phyloP scores from a whole-genome alignment of 2,113 vertebrate species.

The Sorex fumeus region DNA sequence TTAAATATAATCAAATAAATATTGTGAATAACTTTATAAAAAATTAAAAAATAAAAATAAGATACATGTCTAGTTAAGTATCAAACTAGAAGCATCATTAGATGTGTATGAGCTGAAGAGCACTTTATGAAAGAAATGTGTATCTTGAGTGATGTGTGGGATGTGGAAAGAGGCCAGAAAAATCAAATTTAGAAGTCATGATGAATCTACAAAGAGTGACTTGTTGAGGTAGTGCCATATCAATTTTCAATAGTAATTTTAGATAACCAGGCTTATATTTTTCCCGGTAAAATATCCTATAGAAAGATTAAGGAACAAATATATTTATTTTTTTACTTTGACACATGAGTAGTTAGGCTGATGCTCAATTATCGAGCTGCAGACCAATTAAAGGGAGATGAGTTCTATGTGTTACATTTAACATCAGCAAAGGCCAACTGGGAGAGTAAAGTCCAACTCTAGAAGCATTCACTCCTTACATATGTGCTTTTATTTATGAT shows the following conservation, averaged over 20 bases:
- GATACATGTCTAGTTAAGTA: too few species aligned
- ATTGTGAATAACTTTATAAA: too few species aligned
- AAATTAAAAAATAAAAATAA: too few species aligned
- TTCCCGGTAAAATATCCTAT: constrained; percentile 35
- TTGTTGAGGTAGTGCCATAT: neutral
- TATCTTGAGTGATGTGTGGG: neutral
- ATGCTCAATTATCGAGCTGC: neutral
- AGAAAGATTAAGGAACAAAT: neutral
- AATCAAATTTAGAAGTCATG: neutral
- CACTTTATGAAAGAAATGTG: neutral
- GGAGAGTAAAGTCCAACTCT: neutral
- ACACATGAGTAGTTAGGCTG: neutral
- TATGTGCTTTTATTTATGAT: neutral
- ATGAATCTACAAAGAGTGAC: neutral
- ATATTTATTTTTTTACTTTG: neutral
- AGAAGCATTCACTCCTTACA: neutral
- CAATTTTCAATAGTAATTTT: neutral
- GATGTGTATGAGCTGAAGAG: neutral
- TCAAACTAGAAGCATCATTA: neutral
- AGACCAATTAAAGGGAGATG: neutral
- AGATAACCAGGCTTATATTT: neutral
- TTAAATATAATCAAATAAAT: too few species aligned
- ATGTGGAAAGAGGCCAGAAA: neutral
- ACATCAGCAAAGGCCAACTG: neutral
- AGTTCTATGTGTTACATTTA: neutral